Evolutionary conservation across 1,140 invertebrate species (phyloP).

Genomic region (Sweltsa coloradensis): DNA sequence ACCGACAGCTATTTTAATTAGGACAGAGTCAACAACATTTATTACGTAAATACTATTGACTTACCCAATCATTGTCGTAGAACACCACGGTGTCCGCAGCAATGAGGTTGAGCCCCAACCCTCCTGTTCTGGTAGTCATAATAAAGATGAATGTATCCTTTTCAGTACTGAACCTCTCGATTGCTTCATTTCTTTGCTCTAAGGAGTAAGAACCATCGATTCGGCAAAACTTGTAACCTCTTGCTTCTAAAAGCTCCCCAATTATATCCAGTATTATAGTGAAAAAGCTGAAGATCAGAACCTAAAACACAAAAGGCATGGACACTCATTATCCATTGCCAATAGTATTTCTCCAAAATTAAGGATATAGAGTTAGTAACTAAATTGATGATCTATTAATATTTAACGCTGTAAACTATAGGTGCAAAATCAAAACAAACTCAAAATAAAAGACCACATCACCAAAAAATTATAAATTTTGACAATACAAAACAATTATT

Average conservation of each 20-base stretch:
- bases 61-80: slow-evolving; percentile 59
- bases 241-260: slow-evolving; percentile 48
- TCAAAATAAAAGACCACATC: too few species aligned
- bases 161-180: slow-evolving; percentile 40
- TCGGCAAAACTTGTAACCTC: slow-evolving; percentile 40
- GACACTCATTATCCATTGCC: too few species aligned
- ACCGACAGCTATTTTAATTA: too few species aligned
- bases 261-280: slow-evolving; percentile 52
- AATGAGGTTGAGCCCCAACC: slow-evolving; percentile 60
- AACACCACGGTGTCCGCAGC: slow-evolving; percentile 67
- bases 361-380: too few species aligned
- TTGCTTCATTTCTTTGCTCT: slow-evolving; percentile 27
- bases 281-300: slow-evolving; percentile 62
- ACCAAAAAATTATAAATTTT: too few species aligned
- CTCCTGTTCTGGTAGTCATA: slow-evolving; percentile 48
- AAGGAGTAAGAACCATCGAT: slow-evolving; percentile 45
- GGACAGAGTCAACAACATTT: neutral
- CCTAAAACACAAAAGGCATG: too few species aligned
- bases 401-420: too few species aligned
- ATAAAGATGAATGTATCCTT: slow-evolving; percentile 42
- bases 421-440: too few species aligned
- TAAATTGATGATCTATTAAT: too few species aligned
- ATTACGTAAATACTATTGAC: slow-evolving; percentile 2
- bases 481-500: too few species aligned
- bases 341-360: too few species aligned